phyloP scores from a whole-genome alignment of 2,888 invertebrate species.

The Galeruca laticollis region DNA sequence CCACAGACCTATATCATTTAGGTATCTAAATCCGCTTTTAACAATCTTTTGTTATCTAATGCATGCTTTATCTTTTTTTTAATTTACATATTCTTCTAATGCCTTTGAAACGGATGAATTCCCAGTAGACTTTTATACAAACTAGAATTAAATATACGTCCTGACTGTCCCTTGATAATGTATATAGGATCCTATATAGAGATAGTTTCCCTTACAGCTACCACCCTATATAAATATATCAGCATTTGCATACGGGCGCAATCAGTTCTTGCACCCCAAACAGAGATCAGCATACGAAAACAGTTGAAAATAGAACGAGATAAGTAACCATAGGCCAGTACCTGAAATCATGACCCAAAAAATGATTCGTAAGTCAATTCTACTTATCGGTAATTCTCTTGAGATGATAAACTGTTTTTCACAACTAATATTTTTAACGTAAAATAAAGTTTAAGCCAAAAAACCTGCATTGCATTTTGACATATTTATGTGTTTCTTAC shows the following conservation, averaged over 20 bases:
- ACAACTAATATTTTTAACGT: too few species aligned
- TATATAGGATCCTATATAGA: neutral
- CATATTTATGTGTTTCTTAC: too few species aligned
- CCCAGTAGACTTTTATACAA: neutral
- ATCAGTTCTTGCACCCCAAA: slow-evolving; percentile 35
- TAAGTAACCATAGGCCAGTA: neutral
- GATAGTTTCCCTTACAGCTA: slow-evolving; percentile 14
- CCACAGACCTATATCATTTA: too few species aligned
- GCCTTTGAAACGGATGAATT: neutral
- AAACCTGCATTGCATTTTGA: too few species aligned
- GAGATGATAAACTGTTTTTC: too few species aligned
- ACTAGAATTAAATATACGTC: slow-evolving; percentile 2
- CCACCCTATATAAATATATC: slow-evolving; percentile 29
- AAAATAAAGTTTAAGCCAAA: too few species aligned
- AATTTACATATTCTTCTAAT: too few species aligned
- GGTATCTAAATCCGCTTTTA: too few species aligned
- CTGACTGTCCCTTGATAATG: slow-evolving; percentile 11
- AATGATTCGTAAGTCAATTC: too few species aligned
- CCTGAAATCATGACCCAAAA: neutral
- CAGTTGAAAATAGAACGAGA: neutral
- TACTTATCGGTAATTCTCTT: too few species aligned
- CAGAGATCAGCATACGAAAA: slow-evolving; percentile 32
- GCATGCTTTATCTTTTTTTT: too few species aligned
- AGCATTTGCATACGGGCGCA: slow-evolving; percentile 31
- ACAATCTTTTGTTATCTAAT: too few species aligned